Percentiles rank a stretch among this genome's conserved stretches.
Conservation (phyloP, 37 sponge, comb jelly and placozoan genomes). For the Spongilla lacustris region DNA sequence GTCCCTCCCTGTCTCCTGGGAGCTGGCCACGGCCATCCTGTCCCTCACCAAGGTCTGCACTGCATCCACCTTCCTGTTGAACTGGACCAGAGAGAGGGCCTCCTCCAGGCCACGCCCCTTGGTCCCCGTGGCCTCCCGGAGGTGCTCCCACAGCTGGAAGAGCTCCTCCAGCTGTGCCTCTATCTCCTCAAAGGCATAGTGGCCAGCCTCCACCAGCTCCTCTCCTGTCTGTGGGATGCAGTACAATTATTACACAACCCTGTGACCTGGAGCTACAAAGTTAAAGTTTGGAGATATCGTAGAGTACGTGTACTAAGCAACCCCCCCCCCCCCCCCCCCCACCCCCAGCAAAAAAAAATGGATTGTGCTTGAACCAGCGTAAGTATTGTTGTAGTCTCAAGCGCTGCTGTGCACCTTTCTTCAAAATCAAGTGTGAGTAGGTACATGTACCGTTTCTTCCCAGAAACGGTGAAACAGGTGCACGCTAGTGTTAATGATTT, state of each 20-base stretch:
- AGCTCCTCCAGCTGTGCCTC: slow-evolving; percentile 60
- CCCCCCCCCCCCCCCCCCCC: no score
- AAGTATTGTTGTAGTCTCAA: no score
- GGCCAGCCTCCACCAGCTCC: slow-evolving; percentile 64
- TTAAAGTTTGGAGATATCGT: no score
- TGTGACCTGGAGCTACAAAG: no score
- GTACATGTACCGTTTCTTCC: no score
- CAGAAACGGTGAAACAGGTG: no score
- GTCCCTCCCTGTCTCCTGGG: slow-evolving; percentile 86
- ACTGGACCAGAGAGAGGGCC: slow-evolving; percentile 80
- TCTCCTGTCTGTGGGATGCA: slow-evolving; percentile 71
- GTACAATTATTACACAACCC: background rate
- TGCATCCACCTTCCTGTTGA: slow-evolving; percentile 75
- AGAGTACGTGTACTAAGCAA: no score
- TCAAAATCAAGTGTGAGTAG: no score
- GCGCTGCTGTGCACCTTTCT: no score
- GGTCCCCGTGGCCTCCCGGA: slow-evolving; percentile 63
- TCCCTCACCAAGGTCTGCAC: slow-evolving; percentile 71
- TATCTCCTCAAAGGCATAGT: slow-evolving; percentile 85
- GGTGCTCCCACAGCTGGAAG: slow-evolving; percentile 72
- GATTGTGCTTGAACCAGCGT: no score
- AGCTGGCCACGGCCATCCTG: slow-evolving; percentile 76
- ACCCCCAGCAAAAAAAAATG: no score
- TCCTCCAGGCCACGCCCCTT: slow-evolving; percentile 78
- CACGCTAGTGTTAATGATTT: no score